Evolutionary conservation across 2,113 vertebrate genomes (phyloP), one percentile per base, ranked within the genome.

Genomic region (Oceanodroma tethys): DNA sequence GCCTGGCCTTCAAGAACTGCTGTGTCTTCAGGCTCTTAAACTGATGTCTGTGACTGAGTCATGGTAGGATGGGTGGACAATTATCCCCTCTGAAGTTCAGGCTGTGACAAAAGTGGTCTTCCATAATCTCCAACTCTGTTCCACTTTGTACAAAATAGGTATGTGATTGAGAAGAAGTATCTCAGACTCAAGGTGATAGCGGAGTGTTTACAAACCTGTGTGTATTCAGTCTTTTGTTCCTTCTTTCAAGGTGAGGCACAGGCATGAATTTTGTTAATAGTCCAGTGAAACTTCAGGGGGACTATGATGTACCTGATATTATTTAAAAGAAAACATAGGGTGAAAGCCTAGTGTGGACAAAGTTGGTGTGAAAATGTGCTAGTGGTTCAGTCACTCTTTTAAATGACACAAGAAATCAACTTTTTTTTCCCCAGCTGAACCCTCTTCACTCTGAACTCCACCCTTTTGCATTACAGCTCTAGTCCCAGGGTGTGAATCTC

Each of bases 261-360:
- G 18, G 34, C 0, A 3, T 9, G 10, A 58, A 45, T 82, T 80
- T 55, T 53, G 6, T 58, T 58, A 36, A 16, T 15, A 42, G 42
- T n/a, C 21, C 0, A 1, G 12, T 43, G 52, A 66, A 79, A 36
- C 29, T 18, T 48, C 18, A 81, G 9, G 14, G 10, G 2, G 1
- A 25, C 17, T 42, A 12, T 29, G 40, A 48, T 12, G 13, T 47
- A 42, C 16, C 26, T 9, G 1, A 16, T 65, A 56, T 26, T 81
- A 36, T 67, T 82, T 48, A n/a, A 58, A 86, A 67, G 34, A 91
- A 71, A 86, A 45, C 10, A 25, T 73, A 36, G 0, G 3, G 8
- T 68, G 38, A 79, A 90, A 95, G 22, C 21, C 38, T 82, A n/a
- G 10, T 34, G 30, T 53, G 52, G 45, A 55, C 5, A 40, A 74